Percentiles rank a stretch among this genome's conserved stretches.
These are phyloP conservation scores for Otocyon megalotis DNA, from an alignment of 2,113 vertebrate genomes.

Conservation along the genomic window DNA sequence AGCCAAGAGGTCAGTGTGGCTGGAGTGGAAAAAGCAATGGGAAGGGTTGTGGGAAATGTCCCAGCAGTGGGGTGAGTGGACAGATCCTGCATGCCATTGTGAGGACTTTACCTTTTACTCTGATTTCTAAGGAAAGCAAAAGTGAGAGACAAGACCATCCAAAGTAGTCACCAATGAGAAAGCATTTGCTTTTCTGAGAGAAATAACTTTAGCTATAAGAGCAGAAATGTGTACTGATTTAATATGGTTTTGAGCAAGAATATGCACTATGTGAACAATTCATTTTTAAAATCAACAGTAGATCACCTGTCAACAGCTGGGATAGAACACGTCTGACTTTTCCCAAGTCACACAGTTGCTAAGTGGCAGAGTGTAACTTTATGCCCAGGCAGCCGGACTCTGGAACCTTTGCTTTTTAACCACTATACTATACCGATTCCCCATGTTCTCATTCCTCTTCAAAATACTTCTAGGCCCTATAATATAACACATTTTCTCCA, in stretches of 20 bases:
- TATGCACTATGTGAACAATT: not conserved
- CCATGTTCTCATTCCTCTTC: not conserved
- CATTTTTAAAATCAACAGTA: not conserved
- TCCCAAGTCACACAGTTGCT: not conserved
- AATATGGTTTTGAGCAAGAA: not conserved
- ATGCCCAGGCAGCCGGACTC: not conserved
- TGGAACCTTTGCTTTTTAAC: not conserved
- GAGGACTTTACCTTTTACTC: not conserved
- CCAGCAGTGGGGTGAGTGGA: rapidly evolving
- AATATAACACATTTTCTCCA: not conserved
- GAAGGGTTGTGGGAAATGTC: not conserved
- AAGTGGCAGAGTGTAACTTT: not conserved
- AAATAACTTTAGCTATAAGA: slow-evolving; percentile 16
- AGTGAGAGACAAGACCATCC: not conserved
- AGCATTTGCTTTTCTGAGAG: slow-evolving; percentile 24
- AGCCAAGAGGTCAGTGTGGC: not conserved
- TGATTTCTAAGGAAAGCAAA: not conserved
- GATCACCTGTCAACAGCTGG: not conserved
- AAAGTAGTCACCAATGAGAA: not conserved
- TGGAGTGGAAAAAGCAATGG: not conserved
- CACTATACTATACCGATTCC: not conserved
- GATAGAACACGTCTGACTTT: not conserved
- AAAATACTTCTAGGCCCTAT: not conserved
- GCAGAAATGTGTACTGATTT: not conserved
- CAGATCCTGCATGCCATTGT: not conserved